Evolutionary conservation across 2,113 vertebrate species (phyloP), one percentile per base, ranked within the genome.

Genomic region (Vimba vimba): DNA sequence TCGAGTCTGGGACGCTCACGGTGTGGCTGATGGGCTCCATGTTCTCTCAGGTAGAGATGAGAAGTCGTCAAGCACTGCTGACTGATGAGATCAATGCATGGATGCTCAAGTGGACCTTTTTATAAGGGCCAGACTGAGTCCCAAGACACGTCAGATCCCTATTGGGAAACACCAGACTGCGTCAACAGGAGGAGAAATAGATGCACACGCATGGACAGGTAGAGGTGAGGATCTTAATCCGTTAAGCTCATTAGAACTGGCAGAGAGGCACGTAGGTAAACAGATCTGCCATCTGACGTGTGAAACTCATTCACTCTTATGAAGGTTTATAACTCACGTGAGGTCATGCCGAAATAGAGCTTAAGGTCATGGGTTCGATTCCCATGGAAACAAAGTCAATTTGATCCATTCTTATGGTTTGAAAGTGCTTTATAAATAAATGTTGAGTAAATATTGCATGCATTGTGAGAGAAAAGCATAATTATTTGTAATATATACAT

Each of bases 81-180:
- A 45, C 11, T 1, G 39, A 12, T 1, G 21, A 1, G 36, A 45
- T 43, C 36, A 30, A 57, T 25, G 6, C 30, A 12, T 55, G 52
- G 21, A 50, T 4, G 4, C 39, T 47, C 1, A 10, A 62, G 7
- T 27, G 3, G 75, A 10, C 62, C 60, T 43, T 50, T 87, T 83
- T 55, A 83, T 83, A 79, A 83, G n/a, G 36, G 36, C 68, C 45
- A 5, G n/a, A 30, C 17, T 66, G 45, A 33, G 15, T 57, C 52
- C 33, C 2, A 33, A 0, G 47, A 57, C 86, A 86, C 83, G 87
- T 92, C 89, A 92, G 89, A 92, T 93, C 92, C 90, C 73, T 87
- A 62, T 79, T 75, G 87, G 82, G 80, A 30, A 60, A 75, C 84
- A 90, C 86, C 91, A 84, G 66, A 43, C 43, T 82, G 74, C 87